Evolutionary conservation across 2,113 vertebrate genomes (phyloP), one percentile per base, ranked within the genome.

Genomic region (Casuarius casuarius): DNA sequence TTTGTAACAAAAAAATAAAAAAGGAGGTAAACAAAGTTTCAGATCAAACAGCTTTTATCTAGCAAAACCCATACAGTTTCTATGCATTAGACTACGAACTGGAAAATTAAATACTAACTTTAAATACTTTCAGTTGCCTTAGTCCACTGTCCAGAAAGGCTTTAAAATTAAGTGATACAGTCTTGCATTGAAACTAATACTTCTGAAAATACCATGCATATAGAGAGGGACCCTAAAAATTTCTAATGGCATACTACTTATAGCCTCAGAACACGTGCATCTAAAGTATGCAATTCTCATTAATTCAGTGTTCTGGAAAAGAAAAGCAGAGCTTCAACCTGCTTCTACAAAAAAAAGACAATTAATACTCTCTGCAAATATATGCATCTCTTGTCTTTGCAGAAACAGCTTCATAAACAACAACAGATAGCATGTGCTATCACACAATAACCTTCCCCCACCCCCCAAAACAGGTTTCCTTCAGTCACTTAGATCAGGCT

Each of bases 381-480:
- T 3, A 1, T 4, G 44, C 5, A 31, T 58, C 31, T 58, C n/a
- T 42, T 29, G 59, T 65, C 40, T 29, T 51, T 10, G 62, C 11
- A 11, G 48, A 23, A 87, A 44, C 59, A 85, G 66, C 62, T 79
- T 31, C 71, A 12, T 0, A 26, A 77, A 20, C 20, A 48, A 5
- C 46, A 33, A 40, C 0, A 0, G 3, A 25, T 2, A 35, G 56
- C 3, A 13, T 3, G 1, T 11, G 54, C 54, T 67, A 38, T 44
- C 33, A 2, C 54, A 2, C 7, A 3, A 7, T 0, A 14, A 20
- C 17, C 67, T 18, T 10, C 8, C 4, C 13, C 14, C 73, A 3
- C 13, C 10, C 19, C 7, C 40, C 28, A 26, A 22, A 18, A 2
- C 35, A 61, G 28, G 65, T 3, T 33, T 70, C 40, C 40, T 28